phyloP scores from a whole-genome alignment of 2,888 invertebrate species.

The Himalopsyche tibetana region DNA sequence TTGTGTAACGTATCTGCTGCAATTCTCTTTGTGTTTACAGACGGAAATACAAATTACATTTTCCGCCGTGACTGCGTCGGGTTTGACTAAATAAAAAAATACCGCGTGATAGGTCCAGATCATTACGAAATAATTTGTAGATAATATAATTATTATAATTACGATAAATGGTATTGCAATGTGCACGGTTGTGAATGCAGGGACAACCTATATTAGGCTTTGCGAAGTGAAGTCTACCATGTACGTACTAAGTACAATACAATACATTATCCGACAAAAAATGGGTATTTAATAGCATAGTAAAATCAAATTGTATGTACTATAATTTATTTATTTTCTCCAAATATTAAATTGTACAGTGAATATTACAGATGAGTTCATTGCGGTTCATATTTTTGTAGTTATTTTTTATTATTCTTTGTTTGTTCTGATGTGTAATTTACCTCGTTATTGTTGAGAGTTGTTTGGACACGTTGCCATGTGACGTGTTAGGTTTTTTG shows the following conservation, averaged over 20 bases:
- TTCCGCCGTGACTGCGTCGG: background rate
- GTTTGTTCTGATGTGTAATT: constrained; percentile 55
- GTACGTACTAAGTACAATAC: constrained; percentile 62
- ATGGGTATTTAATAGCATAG: constrained; percentile 57
- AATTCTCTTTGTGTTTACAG: constrained; percentile 10
- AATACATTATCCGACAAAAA: constrained; percentile 44
- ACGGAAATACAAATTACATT: background rate
- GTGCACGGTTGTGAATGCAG: constrained; percentile 59
- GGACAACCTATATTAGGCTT: constrained; percentile 49
- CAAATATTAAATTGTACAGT: constrained; percentile 62
- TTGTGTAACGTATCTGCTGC: constrained; percentile 2
- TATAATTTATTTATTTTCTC: constrained; percentile 61
- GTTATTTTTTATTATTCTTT: constrained; percentile 45
- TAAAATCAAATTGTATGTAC: constrained; percentile 50
- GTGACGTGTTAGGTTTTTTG: constrained; percentile 61
- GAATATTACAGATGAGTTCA: constrained; percentile 55
- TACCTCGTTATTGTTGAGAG: constrained; percentile 64
- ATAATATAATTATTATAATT: constrained; percentile 47
- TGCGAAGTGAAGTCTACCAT: constrained; percentile 51
- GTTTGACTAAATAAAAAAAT: constrained; percentile 4
- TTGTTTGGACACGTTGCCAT: constrained; percentile 60
- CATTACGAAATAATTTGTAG: constrained; percentile 51
- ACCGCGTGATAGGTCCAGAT: constrained; percentile 45
- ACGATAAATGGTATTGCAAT: constrained; percentile 50
- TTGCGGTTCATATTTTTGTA: constrained; percentile 51